Evolutionary conservation across 2,113 vertebrate genomes (phyloP), one percentile per base, ranked within the genome.

Genomic region (Phylloscopus trochiloides): DNA sequence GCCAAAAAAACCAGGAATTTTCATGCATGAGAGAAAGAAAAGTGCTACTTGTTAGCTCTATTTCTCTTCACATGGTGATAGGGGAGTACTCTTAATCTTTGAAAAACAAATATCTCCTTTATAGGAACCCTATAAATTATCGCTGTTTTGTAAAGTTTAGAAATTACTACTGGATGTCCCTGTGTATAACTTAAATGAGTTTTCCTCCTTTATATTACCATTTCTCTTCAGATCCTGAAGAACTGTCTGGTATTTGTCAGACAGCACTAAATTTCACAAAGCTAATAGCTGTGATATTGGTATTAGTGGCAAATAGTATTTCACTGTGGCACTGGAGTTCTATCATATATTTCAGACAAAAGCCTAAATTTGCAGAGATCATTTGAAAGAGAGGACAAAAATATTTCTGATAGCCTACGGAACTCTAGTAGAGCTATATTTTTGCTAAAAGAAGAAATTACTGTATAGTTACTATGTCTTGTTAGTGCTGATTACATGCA

Each of bases 221-320:
- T 93, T 88, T 92, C 42, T 90, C 70, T 93, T 96, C 70, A 79
- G 34, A 34, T 88, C 32, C 31, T 79, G 57, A 90, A 75, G 81
- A 74, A 42, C 85, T 93, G 82, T 63, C 81, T 88, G 28, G 6
- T 86, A 16, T 57, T 88, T 92, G 82, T 86, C 75, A 71, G 62
- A 34, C 42, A 72, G 67, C 36, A 52, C 85, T 92, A 88, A 74
- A 92, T 94, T 93, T 90, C 78, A 47, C 57, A 50, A n/a, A 66
- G 68, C 55, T 94, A 78, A 71, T 71, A 67, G 61, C 59, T 84
- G 34, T 74, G 61, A 28, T 93, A 40, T 31, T 78, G 61, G 17
- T 65, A 15, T 82, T 92, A 47, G 66, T 51, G 54, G 18, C 45
- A 21, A 38, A 68, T 75, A 52, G 5, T 88, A 79, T 79, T 88